These are phyloP conservation scores for Melieria picta DNA, from an alignment of 2,888 invertebrate species.

Conservation along the genomic window DNA sequence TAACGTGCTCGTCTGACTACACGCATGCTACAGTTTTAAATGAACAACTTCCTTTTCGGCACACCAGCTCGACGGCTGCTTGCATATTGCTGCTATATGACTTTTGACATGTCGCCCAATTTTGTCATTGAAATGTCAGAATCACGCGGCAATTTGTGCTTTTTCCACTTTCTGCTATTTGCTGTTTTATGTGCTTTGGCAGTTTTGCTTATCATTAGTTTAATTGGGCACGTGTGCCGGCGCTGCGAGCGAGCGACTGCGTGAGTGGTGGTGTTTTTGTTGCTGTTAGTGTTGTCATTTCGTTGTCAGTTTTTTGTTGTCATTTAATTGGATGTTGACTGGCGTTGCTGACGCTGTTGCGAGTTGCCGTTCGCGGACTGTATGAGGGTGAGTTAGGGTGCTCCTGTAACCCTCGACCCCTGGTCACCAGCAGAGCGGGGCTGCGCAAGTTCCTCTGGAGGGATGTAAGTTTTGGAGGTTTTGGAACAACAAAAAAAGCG, in stretches of 20 bases:
- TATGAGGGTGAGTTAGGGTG: too few relatives aligned
- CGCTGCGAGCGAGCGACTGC: constrained; percentile 9
- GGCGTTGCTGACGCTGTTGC: too few relatives aligned
- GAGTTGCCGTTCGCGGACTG: too few relatives aligned
- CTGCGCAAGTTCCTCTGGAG: too few relatives aligned
- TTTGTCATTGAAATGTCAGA: constrained; percentile 38
- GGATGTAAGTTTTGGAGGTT: too few relatives aligned
- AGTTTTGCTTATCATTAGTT: constrained; percentile 58
- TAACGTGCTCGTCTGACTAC: constrained; percentile 34
- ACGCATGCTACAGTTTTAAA: constrained; percentile 21
- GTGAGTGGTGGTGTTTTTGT: not conserved
- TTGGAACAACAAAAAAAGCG: too few relatives aligned
- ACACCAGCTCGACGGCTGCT: not conserved
- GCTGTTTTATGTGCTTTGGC: constrained; percentile 11
- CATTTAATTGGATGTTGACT: constrained; percentile 27
- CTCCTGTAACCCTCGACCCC: too few relatives aligned
- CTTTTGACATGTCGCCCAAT: constrained; percentile 27
- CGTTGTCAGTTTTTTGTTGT: not conserved
- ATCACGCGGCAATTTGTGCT: constrained; percentile 33
- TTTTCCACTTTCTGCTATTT: constrained; percentile 12
- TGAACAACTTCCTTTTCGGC: not conserved
- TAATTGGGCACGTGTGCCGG: constrained; percentile 60
- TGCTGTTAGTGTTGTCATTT: too few relatives aligned
- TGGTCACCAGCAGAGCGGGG: too few relatives aligned
- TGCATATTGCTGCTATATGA: constrained; percentile 5